Evolutionary conservation across 1,140 invertebrate species (phyloP).

Genomic region (Latrodectus geometricus): DNA sequence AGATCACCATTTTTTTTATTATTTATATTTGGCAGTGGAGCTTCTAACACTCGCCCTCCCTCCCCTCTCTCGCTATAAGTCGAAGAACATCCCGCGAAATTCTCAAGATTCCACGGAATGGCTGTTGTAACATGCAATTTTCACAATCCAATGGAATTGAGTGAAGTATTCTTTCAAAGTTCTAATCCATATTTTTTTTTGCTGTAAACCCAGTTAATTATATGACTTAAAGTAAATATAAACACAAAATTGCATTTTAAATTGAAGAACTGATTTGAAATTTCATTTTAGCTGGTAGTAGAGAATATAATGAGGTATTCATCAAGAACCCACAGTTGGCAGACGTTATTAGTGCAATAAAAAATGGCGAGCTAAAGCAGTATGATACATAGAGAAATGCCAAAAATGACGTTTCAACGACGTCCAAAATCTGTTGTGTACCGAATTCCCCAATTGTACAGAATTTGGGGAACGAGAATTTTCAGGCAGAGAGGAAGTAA

Average conservation of each 20-base stretch:
- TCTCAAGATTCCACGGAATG: not conserved
- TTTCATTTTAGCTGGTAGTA: too few species aligned
- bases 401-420: too few species aligned
- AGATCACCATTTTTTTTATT: slow-evolving; percentile 15
- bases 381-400: too few species aligned
- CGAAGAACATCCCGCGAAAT: not conserved
- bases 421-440: too few species aligned
- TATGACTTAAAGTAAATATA: not conserved
- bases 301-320: too few species aligned
- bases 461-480: too few species aligned
- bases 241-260: not conserved
- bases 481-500: too few species aligned
- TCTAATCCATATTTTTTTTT: not conserved
- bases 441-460: too few species aligned
- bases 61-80: slow-evolving; percentile 33
- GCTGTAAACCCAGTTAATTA: not conserved
- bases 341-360: too few species aligned
- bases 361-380: too few species aligned
- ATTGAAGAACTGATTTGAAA: too few species aligned
- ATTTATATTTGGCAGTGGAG: slow-evolving; percentile 55
- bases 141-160: not conserved
- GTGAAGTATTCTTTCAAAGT: not conserved
- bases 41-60: slow-evolving; percentile 28
- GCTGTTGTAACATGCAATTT: not conserved
- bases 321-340: too few species aligned